These are phyloP conservation scores for Amitus sp. DNA, from an alignment of 2,888 invertebrate species.

Conservation along the genomic window DNA sequence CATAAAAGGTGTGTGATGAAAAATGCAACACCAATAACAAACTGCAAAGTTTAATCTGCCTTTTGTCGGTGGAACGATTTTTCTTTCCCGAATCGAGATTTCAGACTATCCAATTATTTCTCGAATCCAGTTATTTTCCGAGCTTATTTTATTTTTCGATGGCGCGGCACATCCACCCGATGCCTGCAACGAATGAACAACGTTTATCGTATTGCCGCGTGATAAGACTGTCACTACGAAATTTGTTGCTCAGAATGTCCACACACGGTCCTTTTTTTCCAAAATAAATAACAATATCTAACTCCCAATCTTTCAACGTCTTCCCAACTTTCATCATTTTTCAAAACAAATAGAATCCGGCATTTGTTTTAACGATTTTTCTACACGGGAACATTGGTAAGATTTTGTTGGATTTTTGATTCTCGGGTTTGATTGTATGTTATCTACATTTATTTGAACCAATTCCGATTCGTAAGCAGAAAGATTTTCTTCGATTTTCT, in stretches of 20 bases:
- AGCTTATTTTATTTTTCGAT: conserved; percentile 1
- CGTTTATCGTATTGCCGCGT: conserved; percentile 46
- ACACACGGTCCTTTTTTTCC: background rate
- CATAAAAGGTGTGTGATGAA: no score
- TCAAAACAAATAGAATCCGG: background rate
- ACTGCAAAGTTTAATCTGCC: background rate
- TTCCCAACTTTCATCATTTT: background rate
- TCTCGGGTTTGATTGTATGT: background rate
- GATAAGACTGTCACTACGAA: conserved; percentile 17
- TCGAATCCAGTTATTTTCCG: conserved; percentile 10
- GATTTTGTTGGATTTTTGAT: background rate
- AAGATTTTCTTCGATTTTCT: conserved; percentile 44
- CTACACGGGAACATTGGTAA: background rate
- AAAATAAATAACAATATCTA: background rate
- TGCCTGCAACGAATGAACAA: conserved; percentile 48
- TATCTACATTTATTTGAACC: conserved; percentile 36
- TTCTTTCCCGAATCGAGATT: background rate
- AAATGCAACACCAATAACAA: no score
- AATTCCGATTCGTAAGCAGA: conserved; percentile 43
- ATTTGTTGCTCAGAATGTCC: conserved; percentile 6
- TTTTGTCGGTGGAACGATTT: background rate
- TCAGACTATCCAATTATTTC: conserved; percentile 5
- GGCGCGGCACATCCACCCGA: conserved; percentile 21
- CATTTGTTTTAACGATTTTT: background rate
- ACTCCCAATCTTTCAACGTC: background rate